These are phyloP conservation scores for Hafferia zeledoni DNA, from an alignment of 2,797 vertebrate genomes.

Conservation along the genomic window DNA sequence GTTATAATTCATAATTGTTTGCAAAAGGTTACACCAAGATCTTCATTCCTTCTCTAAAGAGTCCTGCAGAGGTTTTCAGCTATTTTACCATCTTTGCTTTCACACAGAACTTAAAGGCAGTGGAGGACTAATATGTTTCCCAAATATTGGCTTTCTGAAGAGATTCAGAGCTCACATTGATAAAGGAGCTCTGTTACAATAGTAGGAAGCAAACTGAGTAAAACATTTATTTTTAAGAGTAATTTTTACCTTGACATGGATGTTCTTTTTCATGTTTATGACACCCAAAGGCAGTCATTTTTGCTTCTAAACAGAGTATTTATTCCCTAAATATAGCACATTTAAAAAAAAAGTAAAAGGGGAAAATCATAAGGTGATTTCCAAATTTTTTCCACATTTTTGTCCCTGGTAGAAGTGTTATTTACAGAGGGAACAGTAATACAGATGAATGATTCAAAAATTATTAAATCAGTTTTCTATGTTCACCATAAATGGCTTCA, in stretches of 20 bases:
- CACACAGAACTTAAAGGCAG: background rate
- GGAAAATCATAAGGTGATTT: background rate
- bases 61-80: background rate
- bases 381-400: background rate
- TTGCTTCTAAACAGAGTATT: background rate
- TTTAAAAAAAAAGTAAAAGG: background rate
- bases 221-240: background rate
- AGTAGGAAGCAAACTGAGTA: background rate
- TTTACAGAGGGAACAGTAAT: background rate
- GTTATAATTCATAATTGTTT: background rate
- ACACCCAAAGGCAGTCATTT: background rate
- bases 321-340: background rate
- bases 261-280: background rate
- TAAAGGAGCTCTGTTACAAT: background rate
- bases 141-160: background rate
- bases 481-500: background rate
- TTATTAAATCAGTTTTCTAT: background rate
- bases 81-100: background rate
- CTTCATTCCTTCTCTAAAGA: background rate
- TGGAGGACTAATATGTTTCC: background rate
- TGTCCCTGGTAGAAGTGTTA: background rate
- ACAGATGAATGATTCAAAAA: background rate
- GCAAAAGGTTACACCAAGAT: background rate
- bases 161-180: background rate
- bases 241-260: background rate